Percentiles rank a stretch among this genome's conserved stretches.
Evolutionary conservation across 37 sponge, comb jelly and placozoan genomes (phyloP).

Genomic region (Theonella swinhoei): DNA sequence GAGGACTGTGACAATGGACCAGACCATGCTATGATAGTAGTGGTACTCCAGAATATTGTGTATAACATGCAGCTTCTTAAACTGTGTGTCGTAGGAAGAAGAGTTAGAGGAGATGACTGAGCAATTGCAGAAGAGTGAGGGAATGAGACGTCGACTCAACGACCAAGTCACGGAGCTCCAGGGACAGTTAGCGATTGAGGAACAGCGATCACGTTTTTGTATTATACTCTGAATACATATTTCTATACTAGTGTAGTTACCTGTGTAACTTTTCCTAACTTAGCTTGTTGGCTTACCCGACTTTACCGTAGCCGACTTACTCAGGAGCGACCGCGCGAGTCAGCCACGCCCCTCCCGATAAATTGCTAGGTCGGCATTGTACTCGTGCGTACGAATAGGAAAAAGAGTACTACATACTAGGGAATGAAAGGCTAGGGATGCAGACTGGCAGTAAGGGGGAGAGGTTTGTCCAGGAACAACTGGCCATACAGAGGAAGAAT

Average conservation of each 20-base stretch:
- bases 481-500: constrained; percentile 40
- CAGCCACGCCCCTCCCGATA: too few species aligned
- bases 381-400: too few species aligned
- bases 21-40: background rate
- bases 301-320: too few species aligned
- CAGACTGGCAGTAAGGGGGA: background rate
- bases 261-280: too few species aligned
- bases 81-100: constrained; percentile 36
- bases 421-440: background rate
- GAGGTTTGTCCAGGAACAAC: background rate
- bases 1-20: too few species aligned
- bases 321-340: too few species aligned
- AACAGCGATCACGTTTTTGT: constrained; percentile 82
- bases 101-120: constrained; percentile 16
- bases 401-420: too few species aligned
- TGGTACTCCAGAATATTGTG: background rate
- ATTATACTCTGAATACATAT: constrained; percentile 5
- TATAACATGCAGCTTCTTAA: background rate
- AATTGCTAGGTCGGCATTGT: background rate
- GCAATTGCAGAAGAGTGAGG: constrained; percentile 77
- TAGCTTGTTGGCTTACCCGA: too few species aligned
- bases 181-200: constrained; percentile 84
- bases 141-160: constrained; percentile 77
- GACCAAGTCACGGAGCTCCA: constrained; percentile 88
- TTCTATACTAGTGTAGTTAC: too few species aligned